Percentiles rank a stretch among this genome's conserved stretches.
Evolutionary conservation across 2,113 vertebrate species (phyloP).

Genomic region (Centropus unirufus): DNA sequence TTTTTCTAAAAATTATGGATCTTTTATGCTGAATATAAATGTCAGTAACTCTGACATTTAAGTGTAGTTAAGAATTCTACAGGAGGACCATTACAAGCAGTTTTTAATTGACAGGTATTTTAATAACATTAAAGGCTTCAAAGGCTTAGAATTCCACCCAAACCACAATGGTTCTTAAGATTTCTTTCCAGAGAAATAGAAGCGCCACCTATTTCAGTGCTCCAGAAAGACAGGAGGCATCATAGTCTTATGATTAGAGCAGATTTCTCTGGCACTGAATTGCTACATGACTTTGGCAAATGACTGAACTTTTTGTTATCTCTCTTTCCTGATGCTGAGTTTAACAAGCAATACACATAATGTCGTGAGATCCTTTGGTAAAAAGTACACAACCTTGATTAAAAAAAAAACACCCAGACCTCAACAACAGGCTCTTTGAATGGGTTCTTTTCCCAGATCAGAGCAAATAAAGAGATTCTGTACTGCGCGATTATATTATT

Average conservation of each 20-base stretch:
- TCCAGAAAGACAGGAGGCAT: not conserved
- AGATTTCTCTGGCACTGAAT: not conserved
- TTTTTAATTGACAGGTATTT: constrained; percentile 13
- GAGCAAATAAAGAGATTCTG: not conserved
- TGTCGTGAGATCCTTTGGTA: not conserved
- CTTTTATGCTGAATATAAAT: not conserved
- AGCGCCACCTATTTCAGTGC: not conserved
- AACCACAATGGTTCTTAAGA: not conserved
- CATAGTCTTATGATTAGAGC: not conserved
- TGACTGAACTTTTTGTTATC: not conserved
- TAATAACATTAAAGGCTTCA: not conserved
- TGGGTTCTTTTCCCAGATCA: not conserved
- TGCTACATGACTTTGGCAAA: not conserved
- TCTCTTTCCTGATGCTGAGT: not conserved
- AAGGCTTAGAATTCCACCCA: not conserved
- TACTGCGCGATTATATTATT: not conserved
- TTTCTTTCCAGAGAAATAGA: not conserved
- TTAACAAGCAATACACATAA: not conserved
- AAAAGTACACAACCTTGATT: not conserved
- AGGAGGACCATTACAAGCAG: not conserved
- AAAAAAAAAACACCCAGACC: not conserved
- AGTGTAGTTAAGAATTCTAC: not conserved
- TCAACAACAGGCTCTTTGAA: not conserved
- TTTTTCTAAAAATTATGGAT: not conserved
- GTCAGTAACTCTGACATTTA: not conserved